Base-by-base conservation (phyloP, 2,113 vertebrate species). In the Gallinago paraguaiae region DNA sequence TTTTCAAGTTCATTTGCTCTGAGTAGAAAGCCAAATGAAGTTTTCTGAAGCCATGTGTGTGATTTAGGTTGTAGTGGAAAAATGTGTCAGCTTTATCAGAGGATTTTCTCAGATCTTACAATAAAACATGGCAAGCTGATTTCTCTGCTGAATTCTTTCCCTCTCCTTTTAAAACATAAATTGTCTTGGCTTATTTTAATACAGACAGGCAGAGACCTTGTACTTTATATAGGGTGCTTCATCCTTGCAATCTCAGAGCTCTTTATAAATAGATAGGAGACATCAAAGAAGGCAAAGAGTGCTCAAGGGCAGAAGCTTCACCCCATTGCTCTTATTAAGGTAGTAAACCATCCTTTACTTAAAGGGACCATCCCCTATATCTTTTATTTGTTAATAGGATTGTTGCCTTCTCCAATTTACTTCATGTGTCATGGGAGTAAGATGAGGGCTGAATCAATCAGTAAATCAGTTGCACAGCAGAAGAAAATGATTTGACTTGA, bases 211-310 rank as follows among this genome's bases (percentile, higher is more conserved):
- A 90, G 88, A 11, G 37, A 57, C 95, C 83, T 92, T 93, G 92
- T 89, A 39, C 81, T 82, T 89, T 92, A 79, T 82, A 74, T 51
- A n/a, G 61, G 54, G 28, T 84, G 25, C 46, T 92, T 89, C 78
- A 95, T 91, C 92, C 74, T 92, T 92, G 91, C 77, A 91, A 65
- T 82, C 54, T 96, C 86, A 61, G 67, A 88, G 61, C 13, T 1
- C 69, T 95, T 96, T 79, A 94, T 92, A 92, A 96, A 95, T 82
- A 95, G 80, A 90, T 22, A 46, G 64, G 17, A 90, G 67, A 89
- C 86, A 92, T 95, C 94, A 94, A 95, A 92, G 91, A 92, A 91
- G 39, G 25, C 80, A 78, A 93, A 88, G 69, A 96, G 39, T 75
- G 61, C 65, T 93, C 89, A 95, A 93, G 91, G 88, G 86, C 95